Percentiles rank a stretch among this genome's conserved stretches.
phyloP scores from a whole-genome alignment of 1,140 invertebrate species.

The Formica exsecta region DNA sequence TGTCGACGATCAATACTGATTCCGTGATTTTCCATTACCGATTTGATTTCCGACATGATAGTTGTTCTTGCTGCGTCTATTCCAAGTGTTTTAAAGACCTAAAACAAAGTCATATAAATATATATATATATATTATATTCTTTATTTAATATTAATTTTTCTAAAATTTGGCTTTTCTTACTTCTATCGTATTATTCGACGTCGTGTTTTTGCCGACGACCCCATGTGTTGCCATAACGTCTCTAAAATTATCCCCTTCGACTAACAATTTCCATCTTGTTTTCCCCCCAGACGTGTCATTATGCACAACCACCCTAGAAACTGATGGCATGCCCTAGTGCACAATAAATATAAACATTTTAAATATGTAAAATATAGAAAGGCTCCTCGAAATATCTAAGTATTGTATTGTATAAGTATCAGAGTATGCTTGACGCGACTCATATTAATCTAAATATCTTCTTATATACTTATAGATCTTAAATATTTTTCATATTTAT shows the following conservation, averaged over 20 bases:
- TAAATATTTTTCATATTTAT: not conserved
- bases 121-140: not conserved
- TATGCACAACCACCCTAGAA: constrained; percentile 96
- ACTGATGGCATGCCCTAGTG: constrained; percentile 86
- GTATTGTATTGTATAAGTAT: too few relatives aligned
- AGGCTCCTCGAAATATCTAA: too few relatives aligned
- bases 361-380: too few relatives aligned
- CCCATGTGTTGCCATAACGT: constrained; percentile 97
- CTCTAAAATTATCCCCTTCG: constrained; percentile 97
- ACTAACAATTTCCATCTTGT: constrained; percentile 95
- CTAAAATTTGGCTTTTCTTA: constrained; percentile 69
- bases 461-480: too few relatives aligned
- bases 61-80: constrained; percentile 98
- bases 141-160: constrained; percentile 24
- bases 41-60: constrained; percentile 98
- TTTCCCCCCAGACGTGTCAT: constrained; percentile 91
- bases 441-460: too few relatives aligned
- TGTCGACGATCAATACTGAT: constrained; percentile 99
- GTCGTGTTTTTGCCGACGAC: constrained; percentile 92
- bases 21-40: constrained; percentile 98
- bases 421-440: too few relatives aligned
- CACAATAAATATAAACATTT: too few relatives aligned
- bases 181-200: constrained; percentile 98
- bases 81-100: constrained; percentile 95
- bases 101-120: constrained; percentile 74